These are phyloP conservation scores for Mugil cephalus DNA, from an alignment of 2,113 vertebrate genomes.

Conservation along the genomic window DNA sequence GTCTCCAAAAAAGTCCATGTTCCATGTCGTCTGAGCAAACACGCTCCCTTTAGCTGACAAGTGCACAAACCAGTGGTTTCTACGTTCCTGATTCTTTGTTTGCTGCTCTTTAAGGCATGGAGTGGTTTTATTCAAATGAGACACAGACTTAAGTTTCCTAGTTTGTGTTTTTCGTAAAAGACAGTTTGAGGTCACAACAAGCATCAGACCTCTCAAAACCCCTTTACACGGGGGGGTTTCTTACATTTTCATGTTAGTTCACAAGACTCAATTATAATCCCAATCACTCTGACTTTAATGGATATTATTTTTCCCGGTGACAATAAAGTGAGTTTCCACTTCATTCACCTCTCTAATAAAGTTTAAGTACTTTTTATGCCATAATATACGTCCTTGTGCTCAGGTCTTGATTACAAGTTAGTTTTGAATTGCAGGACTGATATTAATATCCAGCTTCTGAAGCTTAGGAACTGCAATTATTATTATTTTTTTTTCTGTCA, in stretches of 20 bases:
- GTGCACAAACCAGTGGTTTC: constrained; percentile 7
- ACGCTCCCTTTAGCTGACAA: constrained; percentile 10
- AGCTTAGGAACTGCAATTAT: no score
- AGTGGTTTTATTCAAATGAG: neutral
- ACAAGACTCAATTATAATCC: no score
- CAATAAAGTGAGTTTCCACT: no score
- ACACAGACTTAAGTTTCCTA: no score
- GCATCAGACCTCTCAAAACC: neutral
- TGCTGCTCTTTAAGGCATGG: neutral
- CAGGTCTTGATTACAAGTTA: no score
- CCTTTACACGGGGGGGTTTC: neutral
- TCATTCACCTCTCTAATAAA: neutral
- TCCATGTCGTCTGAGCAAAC: constrained; percentile 62
- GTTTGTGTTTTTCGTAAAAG: neutral
- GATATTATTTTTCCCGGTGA: no score
- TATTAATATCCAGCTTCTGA: neutral
- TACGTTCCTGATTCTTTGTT: neutral
- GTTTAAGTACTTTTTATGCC: neutral
- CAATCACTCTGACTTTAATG: no score
- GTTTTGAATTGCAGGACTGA: neutral
- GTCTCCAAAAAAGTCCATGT: constrained; percentile 28
- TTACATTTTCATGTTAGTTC: neutral
- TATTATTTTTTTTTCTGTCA: no score
- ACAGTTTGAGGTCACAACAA: no score
- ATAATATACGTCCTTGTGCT: neutral